Percentiles rank a stretch among this genome's conserved stretches.
Evolutionary conservation across 2,888 invertebrate species (phyloP).

Genomic region (Pyralis farinalis): DNA sequence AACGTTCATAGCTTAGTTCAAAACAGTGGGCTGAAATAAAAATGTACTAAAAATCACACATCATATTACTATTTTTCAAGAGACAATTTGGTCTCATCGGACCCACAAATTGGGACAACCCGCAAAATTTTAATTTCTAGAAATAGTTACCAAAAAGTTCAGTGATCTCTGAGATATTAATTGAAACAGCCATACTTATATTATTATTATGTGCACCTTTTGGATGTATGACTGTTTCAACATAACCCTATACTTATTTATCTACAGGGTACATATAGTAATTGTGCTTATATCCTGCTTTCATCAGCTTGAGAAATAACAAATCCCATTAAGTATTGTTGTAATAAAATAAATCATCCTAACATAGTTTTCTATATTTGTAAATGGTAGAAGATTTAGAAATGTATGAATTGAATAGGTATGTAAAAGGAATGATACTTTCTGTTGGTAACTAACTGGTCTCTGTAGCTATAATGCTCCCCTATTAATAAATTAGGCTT

Average conservation of each 20-base stretch:
- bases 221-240: too few species aligned
- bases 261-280: conserved; percentile 13
- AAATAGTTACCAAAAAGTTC: too few species aligned
- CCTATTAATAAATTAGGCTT: conserved; percentile 21
- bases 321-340: neutral
- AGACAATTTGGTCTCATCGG: too few species aligned
- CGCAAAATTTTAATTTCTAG: too few species aligned
- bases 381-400: conserved; percentile 35
- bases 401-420: conserved; percentile 23
- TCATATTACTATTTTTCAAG: too few species aligned
- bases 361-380: conserved; percentile 56
- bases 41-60: too few species aligned
- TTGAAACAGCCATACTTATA: too few species aligned
- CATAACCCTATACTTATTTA: neutral
- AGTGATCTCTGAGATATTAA: too few species aligned
- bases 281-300: conserved; percentile 4
- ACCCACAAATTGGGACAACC: too few species aligned
- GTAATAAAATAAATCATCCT: conserved; percentile 20
- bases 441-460: conserved; percentile 15
- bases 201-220: too few species aligned
- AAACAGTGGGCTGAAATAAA: too few species aligned
- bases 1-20: too few species aligned
- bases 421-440: conserved; percentile 3
- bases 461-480: conserved; percentile 12
- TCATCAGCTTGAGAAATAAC: conserved; percentile 9